Base-by-base conservation (phyloP, 2,888 invertebrate genomes). In the Troides helena region DNA sequence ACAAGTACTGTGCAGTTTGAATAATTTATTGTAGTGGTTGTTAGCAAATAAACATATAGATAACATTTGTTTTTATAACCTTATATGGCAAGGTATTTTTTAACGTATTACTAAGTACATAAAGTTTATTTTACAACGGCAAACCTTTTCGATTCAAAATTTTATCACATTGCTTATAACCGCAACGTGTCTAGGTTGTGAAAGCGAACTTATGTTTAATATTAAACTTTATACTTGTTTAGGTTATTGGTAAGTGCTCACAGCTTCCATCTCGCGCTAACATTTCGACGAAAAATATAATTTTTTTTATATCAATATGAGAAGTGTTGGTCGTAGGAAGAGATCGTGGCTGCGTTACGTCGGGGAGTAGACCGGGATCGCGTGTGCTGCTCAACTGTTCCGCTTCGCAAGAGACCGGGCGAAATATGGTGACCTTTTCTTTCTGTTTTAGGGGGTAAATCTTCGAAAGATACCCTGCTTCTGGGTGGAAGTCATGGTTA, bases 131-230 rank as follows among this genome's bases (percentile, higher is more conserved):
- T 62, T 67, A 18, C 18, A 17, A 61, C 18, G 62, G 23, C 36
- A 39, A 66, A 17, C 3, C 50, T 50, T 21, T 17, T 39, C 14
- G 17, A 30, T 66, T 61, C 36, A 61, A 53, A 36, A 39, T 66
- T 67, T 67, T 46, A 65, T 43, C 62, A 25, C 46, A 23, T 17
- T 46, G 67, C 62, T 62, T 62, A 56, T 56, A 62, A 67, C 39
- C 67, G 56, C 56, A 62, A 62, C 66, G 62, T 67, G 67, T 62
- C 57, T 67, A 53, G 62, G 17, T 57, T 56, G 36, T 67, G 39
- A 67, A 64, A 61, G 58, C 58, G 43, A 57, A 58, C 21, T 65
- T 65, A 58, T 65, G 65, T 65, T 58, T 58, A 58, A 58, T 58
- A 58, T 65, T 58, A 58, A 65, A 59, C 58, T 59, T 65, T 57